Base-by-base conservation (phyloP, 2,113 vertebrate genomes). In the Bombycilla garrulus region DNA sequence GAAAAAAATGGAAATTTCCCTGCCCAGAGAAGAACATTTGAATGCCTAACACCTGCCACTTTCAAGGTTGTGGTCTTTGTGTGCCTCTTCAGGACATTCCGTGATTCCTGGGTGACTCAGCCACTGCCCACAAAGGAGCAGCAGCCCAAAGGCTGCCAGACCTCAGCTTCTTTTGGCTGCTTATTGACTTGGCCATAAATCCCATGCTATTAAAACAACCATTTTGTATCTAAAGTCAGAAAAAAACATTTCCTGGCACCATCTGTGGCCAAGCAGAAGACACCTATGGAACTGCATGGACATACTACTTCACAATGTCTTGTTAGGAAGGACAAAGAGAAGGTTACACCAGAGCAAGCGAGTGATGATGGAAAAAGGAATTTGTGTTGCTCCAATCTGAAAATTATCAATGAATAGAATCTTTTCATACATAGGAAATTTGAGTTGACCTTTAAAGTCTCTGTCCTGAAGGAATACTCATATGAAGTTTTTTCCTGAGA, bases 371-470 rank as follows among this genome's bases (percentile, higher is more conserved):
- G 38, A 67, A 19, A 64, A 60, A 79, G 9, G 5, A 12, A 19
- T 22, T 77, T 21, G 1, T 2, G 0, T 26, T 38, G 7, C 6
- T 50, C 15, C 40, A 58, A 1, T 51, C 22, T 38, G 10, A 17
- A 81, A 44, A 15, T 36, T 23, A 50, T 17, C 12, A 9, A 54
- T 42, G 8, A 81, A 71, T 1, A 51, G 16, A 78, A 74, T 23
- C 6, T 50, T 90, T 74, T 58, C 18, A 47, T 12, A 40, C 0
- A 2, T 4, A 57, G 11, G 33, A 35, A 40, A 16, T 28, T 42
- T 2, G 1, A 31, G 17, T 33, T 82, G 38, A 19, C 13, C 38
- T 82, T 62, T 33, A 53, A 83, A 82, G 88, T 25, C 10, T 44
- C 15, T 17, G 9, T 33, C 50, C 38, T 42, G 7, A 53, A 70